Evolutionary conservation across 2,113 vertebrate species (phyloP).

Genomic region (Chelonoidis abingdonii): DNA sequence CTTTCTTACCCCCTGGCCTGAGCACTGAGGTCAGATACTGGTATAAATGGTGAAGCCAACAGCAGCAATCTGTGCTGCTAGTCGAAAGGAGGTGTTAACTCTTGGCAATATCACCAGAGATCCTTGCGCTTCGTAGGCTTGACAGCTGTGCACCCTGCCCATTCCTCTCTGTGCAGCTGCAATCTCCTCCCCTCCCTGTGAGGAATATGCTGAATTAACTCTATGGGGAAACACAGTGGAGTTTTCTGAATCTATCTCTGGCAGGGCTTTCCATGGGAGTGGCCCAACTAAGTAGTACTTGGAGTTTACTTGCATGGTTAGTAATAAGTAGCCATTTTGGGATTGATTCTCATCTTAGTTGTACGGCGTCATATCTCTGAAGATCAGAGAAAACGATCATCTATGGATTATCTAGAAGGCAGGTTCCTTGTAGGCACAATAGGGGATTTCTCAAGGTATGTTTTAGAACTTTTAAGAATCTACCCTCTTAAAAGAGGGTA

Average conservation of each 20-base stretch:
- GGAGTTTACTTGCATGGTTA: not conserved
- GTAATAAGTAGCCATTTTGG: not conserved
- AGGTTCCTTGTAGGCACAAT: not conserved
- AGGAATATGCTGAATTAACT: not conserved
- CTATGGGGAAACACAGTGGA: not conserved
- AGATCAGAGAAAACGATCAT: constrained; percentile 1
- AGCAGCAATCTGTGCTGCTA: not conserved
- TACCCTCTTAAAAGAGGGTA: not conserved
- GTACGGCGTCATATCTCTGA: not conserved
- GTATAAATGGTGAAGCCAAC: not conserved
- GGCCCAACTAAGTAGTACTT: not conserved
- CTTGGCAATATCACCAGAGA: not conserved
- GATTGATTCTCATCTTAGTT: not conserved
- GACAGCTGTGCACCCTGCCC: not conserved
- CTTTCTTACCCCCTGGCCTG: not conserved
- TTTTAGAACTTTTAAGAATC: not conserved
- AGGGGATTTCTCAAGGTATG: not conserved
- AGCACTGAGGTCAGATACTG: not conserved
- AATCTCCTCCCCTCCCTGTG: not conserved
- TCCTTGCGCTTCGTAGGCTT: not conserved
- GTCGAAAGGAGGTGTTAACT: not conserved
- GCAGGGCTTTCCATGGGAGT: not conserved
- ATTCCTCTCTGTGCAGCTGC: not conserved
- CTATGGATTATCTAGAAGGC: fast-evolving
- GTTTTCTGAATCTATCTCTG: not conserved